phyloP scores from a whole-genome alignment of 1,140 invertebrate genomes.

The Lasioglossum albipes region DNA sequence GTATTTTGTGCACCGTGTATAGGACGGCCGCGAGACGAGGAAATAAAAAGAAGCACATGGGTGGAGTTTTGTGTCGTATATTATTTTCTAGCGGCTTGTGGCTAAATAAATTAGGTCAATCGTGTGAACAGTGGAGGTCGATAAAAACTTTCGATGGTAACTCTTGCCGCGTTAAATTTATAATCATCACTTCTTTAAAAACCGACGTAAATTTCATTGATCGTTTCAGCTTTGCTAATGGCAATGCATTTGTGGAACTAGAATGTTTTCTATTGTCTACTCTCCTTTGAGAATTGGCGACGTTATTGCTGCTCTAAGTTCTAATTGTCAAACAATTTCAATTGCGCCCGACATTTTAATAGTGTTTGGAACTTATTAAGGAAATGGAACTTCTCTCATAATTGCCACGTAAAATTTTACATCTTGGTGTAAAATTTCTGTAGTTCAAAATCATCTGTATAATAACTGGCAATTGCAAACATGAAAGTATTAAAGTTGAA shows the following conservation, averaged over 20 bases:
- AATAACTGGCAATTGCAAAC: too few relatives aligned
- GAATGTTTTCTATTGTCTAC: not conserved
- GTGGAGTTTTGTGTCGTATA: not conserved
- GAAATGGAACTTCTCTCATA: not conserved
- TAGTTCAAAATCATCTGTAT: too few relatives aligned
- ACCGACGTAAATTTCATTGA: not conserved
- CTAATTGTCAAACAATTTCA: not conserved
- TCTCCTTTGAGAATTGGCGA: not conserved
- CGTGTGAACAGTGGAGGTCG: not conserved
- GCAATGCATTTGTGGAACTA: not conserved
- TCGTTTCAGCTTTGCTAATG: not conserved
- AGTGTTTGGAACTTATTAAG: not conserved
- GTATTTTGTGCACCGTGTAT: too few relatives aligned
- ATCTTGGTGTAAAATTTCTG: not conserved
- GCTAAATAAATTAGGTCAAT: not conserved
- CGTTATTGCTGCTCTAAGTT: not conserved
- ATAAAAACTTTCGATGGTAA: not conserved
- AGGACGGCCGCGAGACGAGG: not conserved
- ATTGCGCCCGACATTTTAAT: not conserved
- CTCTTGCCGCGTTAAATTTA: not conserved
- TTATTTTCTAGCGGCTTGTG: slow-evolving; percentile 10
- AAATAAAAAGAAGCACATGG: not conserved
- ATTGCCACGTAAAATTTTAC: not conserved
- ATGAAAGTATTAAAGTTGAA: too few relatives aligned
- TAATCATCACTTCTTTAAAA: not conserved